A percentile compares a stretch with the other conserved stretches of the same genome.
Evolutionary conservation across 2,888 invertebrate species (phyloP).

Genomic region (Cosmia pyralina): DNA sequence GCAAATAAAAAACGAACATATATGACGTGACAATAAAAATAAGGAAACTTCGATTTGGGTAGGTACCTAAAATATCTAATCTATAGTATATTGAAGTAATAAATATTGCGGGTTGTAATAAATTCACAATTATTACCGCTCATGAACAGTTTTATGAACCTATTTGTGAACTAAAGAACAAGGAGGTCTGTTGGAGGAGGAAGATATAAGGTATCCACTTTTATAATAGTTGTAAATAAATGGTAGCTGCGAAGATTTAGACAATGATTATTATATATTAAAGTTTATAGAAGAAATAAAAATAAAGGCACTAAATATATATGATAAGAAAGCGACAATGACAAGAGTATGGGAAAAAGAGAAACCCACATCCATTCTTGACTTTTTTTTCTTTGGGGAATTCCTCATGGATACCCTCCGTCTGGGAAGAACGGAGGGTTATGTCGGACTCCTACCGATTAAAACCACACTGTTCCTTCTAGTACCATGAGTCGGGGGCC

Average conservation of each 20-base stretch:
- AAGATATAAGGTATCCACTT: not conserved
- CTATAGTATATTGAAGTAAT: constrained; percentile 16
- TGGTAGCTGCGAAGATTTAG: constrained; percentile 30
- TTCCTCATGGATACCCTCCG: too few species aligned
- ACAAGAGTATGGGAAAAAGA: too few species aligned
- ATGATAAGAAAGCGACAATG: too few species aligned
- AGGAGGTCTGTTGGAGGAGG: not conserved
- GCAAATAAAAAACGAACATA: constrained; percentile 12
- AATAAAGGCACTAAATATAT: too few species aligned
- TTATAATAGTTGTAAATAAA: constrained; percentile 27
- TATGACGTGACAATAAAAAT: constrained; percentile 5
- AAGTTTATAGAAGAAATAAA: too few species aligned
- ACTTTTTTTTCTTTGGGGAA: not conserved
- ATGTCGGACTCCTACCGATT: too few species aligned
- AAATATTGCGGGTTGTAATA: constrained; percentile 19
- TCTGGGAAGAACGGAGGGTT: too few species aligned
- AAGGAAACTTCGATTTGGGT: not conserved
- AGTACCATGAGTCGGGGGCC: too few species aligned
- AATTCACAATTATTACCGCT: constrained; percentile 5
- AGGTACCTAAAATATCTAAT: constrained; percentile 42
- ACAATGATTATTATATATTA: not conserved
- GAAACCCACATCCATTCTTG: too few species aligned
- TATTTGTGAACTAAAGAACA: constrained; percentile 19
- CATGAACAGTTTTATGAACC: constrained; percentile 27
- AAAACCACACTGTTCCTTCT: too few species aligned